Base-by-base conservation (phyloP, 2,888 invertebrate species). In the Caenorhabditis virilis region DNA sequence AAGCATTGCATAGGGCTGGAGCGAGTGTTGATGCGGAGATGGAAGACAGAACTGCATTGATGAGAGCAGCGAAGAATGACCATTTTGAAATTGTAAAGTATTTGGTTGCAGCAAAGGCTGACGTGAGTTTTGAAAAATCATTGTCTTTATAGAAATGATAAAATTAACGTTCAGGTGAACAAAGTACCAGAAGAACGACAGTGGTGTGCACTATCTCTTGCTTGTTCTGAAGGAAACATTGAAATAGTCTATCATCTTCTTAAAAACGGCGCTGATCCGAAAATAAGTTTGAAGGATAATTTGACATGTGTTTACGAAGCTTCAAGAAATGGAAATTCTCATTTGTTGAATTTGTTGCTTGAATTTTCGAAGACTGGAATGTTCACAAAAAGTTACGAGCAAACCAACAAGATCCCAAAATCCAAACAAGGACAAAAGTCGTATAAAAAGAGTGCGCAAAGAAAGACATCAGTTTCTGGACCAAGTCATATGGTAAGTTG, bases 251-350 rank as follows among this genome's bases (percentile, higher is more conserved):
- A 95, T 86, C 87, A 92, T 81, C 87, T 98, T 70, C 88, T 98
- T 65, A 89, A 91, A 52, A 90, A 92, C 86, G 91, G 92, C 77
- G 95, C 95, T 41, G 93, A 97, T 87, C 93, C 94, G 48, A 91
- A 91, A 85, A 92, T 95, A 86, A 94, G 93, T 86, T 88, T 98
- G 15, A 77, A 89, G 88, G 97, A 98, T 86, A 95, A 95, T 85
- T 93, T 94, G 64, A 95, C 95, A 53, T 97, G 95, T 90, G 88
- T 98, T 76, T 95, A 98, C 79, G 97, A 98, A 86, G 97, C 95
- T 49, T 92, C 97, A 46, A 95, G 95, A 86, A 95, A 95, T 48
- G 97, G 97, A 0, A 95, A 97, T 85, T 93, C 94, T 22, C 90
- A 89, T 74, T 94, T 98, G 59, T 95, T 97, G 63, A 92, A 93